Evolutionary conservation across 2,797 vertebrate species (phyloP).

Genomic region (Thunnus albacares): DNA sequence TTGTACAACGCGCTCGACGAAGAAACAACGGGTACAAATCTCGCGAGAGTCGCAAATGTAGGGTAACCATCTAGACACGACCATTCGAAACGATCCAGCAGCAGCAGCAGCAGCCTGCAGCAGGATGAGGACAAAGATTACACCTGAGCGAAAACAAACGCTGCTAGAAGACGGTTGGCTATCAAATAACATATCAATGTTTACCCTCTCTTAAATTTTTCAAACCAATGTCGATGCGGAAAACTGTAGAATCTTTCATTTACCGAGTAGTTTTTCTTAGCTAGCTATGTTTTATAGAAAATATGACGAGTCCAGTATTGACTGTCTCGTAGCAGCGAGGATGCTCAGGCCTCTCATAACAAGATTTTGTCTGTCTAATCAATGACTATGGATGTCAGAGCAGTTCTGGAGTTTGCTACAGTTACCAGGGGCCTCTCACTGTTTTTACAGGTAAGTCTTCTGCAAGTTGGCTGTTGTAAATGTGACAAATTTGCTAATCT

Average conservation of each 20-base stretch:
- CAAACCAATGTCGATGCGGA: background rate
- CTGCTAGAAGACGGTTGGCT: background rate
- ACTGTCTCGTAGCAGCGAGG: constrained; percentile 40
- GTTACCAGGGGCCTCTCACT: constrained; percentile 89
- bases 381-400: constrained; percentile 82
- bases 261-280: too few relatives aligned
- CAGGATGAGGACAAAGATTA: constrained; percentile 60
- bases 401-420: constrained; percentile 88
- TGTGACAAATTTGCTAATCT: background rate
- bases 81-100: constrained; percentile 1
- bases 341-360: constrained; percentile 59
- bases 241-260: background rate
- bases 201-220: background rate
- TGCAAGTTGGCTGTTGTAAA: background rate
- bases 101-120: constrained; percentile 18
- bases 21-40: too few relatives aligned
- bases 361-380: constrained; percentile 29
- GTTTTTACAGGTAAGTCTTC: constrained; percentile 89
- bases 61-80: too few relatives aligned
- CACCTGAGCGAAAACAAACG: constrained; percentile 35
- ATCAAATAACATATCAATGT: background rate
- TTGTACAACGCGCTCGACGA: too few relatives aligned
- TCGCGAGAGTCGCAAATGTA: too few relatives aligned
- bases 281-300: constrained; percentile 27
- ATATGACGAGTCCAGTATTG: constrained; percentile 16